phyloP scores from a whole-genome alignment of 2,113 vertebrate genomes.

The Hypanus sabinus region DNA sequence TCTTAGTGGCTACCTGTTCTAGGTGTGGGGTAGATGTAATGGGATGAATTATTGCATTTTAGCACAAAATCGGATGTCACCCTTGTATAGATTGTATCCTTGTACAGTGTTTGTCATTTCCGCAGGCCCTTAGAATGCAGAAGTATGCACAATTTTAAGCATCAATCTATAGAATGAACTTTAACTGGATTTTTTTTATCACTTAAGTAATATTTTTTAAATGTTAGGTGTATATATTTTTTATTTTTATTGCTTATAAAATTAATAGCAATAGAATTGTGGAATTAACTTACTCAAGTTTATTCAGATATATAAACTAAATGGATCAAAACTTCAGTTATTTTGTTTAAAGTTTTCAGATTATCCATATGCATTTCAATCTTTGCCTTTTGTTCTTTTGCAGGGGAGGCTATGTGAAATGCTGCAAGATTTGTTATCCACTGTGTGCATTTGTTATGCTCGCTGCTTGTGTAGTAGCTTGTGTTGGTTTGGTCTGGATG shows the following conservation, averaged over 20 bases:
- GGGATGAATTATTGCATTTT: background rate
- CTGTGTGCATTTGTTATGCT: conserved; percentile 84
- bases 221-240: background rate
- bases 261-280: no score
- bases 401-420: conserved; percentile 76
- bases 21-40: background rate
- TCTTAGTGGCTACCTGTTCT: background rate
- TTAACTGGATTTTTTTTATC: background rate
- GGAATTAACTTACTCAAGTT: background rate
- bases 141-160: background rate
- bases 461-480: conserved; percentile 83
- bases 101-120: background rate
- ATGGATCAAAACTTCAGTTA: background rate
- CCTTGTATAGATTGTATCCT: background rate
- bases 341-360: background rate
- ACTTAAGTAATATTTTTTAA: background rate
- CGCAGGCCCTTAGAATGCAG: no score
- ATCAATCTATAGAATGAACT: background rate
- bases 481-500: conserved; percentile 94
- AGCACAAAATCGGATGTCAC: background rate
- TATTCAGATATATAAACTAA: background rate
- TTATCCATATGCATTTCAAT: background rate
- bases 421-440: conserved; percentile 86
- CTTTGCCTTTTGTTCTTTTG: conserved; percentile 39
- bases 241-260: no score